phyloP scores from a whole-genome alignment of 2,113 vertebrate species.

The Trichomycterus rosablanca region DNA sequence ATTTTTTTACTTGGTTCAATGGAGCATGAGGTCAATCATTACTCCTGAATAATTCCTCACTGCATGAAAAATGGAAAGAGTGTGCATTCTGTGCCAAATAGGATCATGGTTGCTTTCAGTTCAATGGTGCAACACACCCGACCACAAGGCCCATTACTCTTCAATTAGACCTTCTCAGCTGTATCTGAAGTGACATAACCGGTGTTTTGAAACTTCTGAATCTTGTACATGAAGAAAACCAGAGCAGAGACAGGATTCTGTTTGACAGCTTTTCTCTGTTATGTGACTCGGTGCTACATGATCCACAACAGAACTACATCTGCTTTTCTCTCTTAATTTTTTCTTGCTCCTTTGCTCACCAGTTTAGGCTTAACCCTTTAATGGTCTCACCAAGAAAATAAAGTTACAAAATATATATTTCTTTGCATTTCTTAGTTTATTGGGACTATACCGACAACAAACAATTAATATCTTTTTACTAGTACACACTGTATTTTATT shows the following conservation, averaged over 20 bases:
- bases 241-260: slow-evolving; percentile 32
- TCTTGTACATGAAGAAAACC: slow-evolving; percentile 14
- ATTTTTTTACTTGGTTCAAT: slow-evolving; percentile 12
- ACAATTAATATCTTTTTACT: too few species aligned
- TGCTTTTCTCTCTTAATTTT: slow-evolving; percentile 48
- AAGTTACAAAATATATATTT: too few species aligned
- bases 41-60: slow-evolving; percentile 20
- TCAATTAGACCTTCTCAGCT: slow-evolving; percentile 16
- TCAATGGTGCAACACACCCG: slow-evolving; percentile 2
- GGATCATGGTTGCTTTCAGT: background rate
- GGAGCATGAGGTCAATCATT: slow-evolving; percentile 27
- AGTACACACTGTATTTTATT: too few species aligned
- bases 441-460: too few species aligned
- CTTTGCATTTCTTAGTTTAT: too few species aligned
- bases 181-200: slow-evolving; percentile 1
- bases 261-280: slow-evolving; percentile 40
- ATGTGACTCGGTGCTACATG: slow-evolving; percentile 40
- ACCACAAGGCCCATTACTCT: slow-evolving; percentile 23
- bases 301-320: slow-evolving; percentile 48
- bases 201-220: slow-evolving; percentile 15
- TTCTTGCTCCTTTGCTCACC: background rate
- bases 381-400: too few species aligned
- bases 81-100: background rate
- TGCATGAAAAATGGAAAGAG: slow-evolving; percentile 1
- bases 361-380: slow-evolving; percentile 45